Conservation (phyloP, 2,888 invertebrate species). For the Maniola hyperantus region DNA sequence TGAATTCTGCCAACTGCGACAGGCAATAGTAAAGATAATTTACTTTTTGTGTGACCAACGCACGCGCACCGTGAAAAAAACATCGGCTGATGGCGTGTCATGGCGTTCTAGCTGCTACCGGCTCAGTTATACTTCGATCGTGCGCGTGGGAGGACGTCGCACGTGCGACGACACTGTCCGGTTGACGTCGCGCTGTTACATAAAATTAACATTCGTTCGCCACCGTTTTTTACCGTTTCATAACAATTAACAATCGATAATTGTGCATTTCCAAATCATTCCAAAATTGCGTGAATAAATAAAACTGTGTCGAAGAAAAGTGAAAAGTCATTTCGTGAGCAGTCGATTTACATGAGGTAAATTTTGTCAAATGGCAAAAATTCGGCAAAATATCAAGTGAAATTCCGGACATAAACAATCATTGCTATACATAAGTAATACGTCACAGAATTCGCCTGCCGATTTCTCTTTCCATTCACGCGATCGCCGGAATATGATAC, state of each 20-base stretch:
- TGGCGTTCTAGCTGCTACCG: neutral
- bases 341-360: conserved; percentile 36
- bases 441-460: conserved; percentile 40
- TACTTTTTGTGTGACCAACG: conserved; percentile 30
- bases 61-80: conserved; percentile 30
- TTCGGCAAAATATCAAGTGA: conserved; percentile 7
- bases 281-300: conserved; percentile 18
- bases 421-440: conserved; percentile 3
- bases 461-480: conserved; percentile 72
- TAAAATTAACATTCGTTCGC: conserved; percentile 42
- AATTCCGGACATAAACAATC: conserved; percentile 12
- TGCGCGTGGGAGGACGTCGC: conserved; percentile 56
- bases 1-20: conserved; percentile 35
- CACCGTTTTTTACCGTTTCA: conserved; percentile 34
- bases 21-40: conserved; percentile 27
- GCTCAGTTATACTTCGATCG: conserved; percentile 60
- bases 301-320: conserved; percentile 12
- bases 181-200: conserved; percentile 46
- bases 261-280: conserved; percentile 44
- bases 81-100: conserved; percentile 29
- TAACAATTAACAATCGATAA: conserved; percentile 13
- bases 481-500: conserved; percentile 43
- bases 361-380: neutral
- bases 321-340: conserved; percentile 33
- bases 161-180: conserved; percentile 24